Evolutionary conservation across 2,113 vertebrate species (phyloP), one percentile per base, ranked within the genome.

Genomic region (Trogon surrucura): DNA sequence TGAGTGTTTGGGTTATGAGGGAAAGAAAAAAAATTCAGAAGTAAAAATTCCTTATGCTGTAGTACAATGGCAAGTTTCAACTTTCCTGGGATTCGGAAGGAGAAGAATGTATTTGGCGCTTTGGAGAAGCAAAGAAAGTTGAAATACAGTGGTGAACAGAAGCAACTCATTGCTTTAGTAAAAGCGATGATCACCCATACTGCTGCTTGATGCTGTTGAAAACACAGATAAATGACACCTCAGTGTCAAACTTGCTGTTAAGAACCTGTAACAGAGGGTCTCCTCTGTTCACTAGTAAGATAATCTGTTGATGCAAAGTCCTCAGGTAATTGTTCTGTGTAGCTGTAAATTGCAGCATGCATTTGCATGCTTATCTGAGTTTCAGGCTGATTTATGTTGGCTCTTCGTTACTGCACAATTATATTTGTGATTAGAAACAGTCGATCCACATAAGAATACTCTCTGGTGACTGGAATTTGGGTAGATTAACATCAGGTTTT

Each of bases 381-480:
- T 90, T 74, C 71, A 80, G 51, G 56, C 41, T 87, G 65, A n/a
- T 66, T 86, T 71, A 18, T 47, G 13, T 67, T 91, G 50, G 10
- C 71, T 70, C 9, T 34, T 34, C 7, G 6, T 84, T 81, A 34
- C 51, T 70, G 14, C 25, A 34, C 18, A 66, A 25, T 51, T 92
- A 13, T n/a, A 57, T 81, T 80, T 64, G 41, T 74, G 6, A 41
- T 67, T 44, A 72, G 36, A 85, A 85, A 56, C 72, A 80, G 26
- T n/a, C 3, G 2, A 47, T 71, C 26, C 0, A 0, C 0, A 0
- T 66, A 69, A 66, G 64, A 88, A 66, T 32, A 36, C 16, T 90
- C 26, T 41, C 8, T 58, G 9, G 23, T 71, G 48, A 7, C 65
- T 53, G 58, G 26, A 78, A 20, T 58, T 58, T 36, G 4, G 11